These are phyloP conservation scores for Pedionomus torquatus DNA, from an alignment of 2,113 vertebrate genomes.

Conservation along the genomic window DNA sequence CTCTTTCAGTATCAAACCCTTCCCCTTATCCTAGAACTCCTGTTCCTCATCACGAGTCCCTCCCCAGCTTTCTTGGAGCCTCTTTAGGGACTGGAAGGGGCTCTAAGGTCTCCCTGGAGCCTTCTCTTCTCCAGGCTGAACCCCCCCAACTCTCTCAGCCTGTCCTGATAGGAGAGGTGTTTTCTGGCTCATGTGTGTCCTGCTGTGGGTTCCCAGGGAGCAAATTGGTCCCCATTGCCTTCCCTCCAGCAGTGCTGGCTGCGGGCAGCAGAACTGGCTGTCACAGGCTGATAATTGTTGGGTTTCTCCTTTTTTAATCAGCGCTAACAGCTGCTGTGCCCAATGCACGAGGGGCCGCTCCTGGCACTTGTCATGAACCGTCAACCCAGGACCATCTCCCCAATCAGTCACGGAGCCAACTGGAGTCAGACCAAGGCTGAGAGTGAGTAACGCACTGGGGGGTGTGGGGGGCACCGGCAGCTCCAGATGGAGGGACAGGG, in stretches of 20 bases:
- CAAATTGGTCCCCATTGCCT: rapidly evolving
- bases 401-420: neutral
- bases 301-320: conserved; percentile 33
- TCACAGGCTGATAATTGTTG: neutral
- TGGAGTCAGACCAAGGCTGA: neutral
- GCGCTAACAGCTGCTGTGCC: conserved; percentile 31
- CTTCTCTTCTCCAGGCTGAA: too few relatives aligned
- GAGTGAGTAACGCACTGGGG: rapidly evolving
- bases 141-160: too few relatives aligned
- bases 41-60: too few relatives aligned
- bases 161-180: too few relatives aligned
- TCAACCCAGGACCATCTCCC: neutral
- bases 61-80: too few relatives aligned
- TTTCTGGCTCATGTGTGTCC: rapidly evolving
- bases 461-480: neutral
- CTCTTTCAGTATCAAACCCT: too few relatives aligned
- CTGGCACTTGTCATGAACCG: neutral
- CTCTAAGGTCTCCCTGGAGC: too few relatives aligned
- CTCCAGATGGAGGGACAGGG: neutral
- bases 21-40: too few relatives aligned
- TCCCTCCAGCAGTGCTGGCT: neutral
- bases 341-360: neutral
- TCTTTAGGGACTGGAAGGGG: too few relatives aligned
- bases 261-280: neutral
- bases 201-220: rapidly evolving